phyloP scores from a whole-genome alignment of 1,140 invertebrate species.

The Zaprionus africanus region DNA sequence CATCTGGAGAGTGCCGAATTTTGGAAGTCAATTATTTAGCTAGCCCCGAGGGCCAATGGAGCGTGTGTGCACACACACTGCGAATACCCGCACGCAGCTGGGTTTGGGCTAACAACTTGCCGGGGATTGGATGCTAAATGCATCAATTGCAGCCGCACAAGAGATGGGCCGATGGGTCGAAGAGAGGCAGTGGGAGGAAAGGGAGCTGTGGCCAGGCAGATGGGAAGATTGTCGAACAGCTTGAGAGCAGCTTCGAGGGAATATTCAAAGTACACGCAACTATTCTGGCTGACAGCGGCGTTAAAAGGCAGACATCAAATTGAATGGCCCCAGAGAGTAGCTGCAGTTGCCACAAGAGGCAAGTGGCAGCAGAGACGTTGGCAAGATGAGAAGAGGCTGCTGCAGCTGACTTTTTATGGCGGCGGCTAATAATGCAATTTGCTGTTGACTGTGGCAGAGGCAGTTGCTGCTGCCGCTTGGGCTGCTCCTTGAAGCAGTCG shows the following conservation, averaged over 20 bases:
- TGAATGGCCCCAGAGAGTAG: constrained; percentile 57
- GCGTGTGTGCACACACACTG: background rate
- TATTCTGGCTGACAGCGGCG: constrained; percentile 76
- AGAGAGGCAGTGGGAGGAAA: constrained; percentile 6
- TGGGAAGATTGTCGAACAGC: constrained; percentile 57
- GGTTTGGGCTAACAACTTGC: constrained; percentile 25
- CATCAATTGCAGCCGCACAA: constrained; percentile 2
- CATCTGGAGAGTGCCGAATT: constrained; percentile 5
- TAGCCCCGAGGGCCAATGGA: background rate
- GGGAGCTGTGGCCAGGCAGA: background rate
- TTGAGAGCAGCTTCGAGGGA: constrained; percentile 38
- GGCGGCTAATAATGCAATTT: constrained; percentile 80
- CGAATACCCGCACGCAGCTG: constrained; percentile 6
- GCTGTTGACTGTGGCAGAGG: constrained; percentile 50
- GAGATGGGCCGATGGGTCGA: background rate
- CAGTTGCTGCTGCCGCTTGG: constrained; percentile 15
- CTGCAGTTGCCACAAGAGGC: constrained; percentile 26
- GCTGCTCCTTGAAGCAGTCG: constrained; percentile 62
- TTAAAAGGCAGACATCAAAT: constrained; percentile 78
- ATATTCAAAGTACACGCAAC: constrained; percentile 76
- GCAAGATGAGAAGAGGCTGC: constrained; percentile 24
- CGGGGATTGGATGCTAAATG: constrained; percentile 15
- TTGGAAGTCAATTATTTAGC: constrained; percentile 12
- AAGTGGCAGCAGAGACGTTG: constrained; percentile 10
- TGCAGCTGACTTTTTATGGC: constrained; percentile 71